Conservation (phyloP, 2,797 vertebrate species). For the Rhynchonycteris naso region DNA sequence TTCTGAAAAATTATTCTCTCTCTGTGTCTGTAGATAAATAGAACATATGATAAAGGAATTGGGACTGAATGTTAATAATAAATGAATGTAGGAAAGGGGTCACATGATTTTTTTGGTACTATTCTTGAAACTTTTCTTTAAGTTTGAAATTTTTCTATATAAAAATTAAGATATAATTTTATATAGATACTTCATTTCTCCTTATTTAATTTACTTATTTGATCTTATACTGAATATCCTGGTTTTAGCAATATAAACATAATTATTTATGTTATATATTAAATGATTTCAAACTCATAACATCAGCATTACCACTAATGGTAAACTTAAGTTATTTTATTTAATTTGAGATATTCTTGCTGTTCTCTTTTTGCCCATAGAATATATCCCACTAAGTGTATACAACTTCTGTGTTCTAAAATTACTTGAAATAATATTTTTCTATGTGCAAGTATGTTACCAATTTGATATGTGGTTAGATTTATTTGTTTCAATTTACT, state of each 20-base stretch:
- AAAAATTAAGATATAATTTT: neutral
- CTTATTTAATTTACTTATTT: neutral
- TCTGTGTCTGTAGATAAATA: neutral
- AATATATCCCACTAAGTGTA: neutral
- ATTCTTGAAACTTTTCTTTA: conserved; percentile 27
- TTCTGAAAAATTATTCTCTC: neutral
- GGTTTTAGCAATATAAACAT: neutral
- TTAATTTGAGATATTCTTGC: neutral
- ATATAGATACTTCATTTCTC: neutral
- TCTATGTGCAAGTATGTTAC: neutral
- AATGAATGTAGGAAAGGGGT: neutral
- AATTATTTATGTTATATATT: neutral
- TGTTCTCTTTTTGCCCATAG: neutral
- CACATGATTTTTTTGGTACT: neutral
- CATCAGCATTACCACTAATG: neutral
- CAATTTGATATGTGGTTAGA: neutral
- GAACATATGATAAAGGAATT: neutral
- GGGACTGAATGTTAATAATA: neutral
- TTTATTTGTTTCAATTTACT: neutral
- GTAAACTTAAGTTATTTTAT: neutral
- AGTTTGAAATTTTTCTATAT: neutral
- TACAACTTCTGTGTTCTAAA: neutral
- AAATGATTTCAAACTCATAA: conserved; percentile 17
- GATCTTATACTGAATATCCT: neutral
- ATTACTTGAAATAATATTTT: neutral